Base-by-base conservation (phyloP, 2,797 vertebrate genomes). In the Tenualosa thibaudeaui region DNA sequence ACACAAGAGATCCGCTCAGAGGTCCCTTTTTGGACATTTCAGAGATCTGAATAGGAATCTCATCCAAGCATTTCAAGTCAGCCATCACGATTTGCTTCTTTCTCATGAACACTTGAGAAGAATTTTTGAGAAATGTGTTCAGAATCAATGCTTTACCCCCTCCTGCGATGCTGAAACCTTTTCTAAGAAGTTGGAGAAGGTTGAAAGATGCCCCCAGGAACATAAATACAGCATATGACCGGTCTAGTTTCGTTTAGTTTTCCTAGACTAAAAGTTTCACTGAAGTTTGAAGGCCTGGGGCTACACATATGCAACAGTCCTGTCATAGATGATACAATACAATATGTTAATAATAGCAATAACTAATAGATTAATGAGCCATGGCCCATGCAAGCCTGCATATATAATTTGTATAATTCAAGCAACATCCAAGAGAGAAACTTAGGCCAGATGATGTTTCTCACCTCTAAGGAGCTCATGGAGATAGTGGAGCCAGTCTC, bases 401-500 rank as follows among this genome's bases (percentile, higher is more conserved):
- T 12, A 51, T 12, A 9, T 51, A 12, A 51, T 2, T 12, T 51
- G 7, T 51, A 51, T 12, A 51, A 51, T 51, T 8, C 50, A 9
- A 12, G 50, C 7, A 51, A 12, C 10, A 51, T 51, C 50, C 10
- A 51, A 12, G 50, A 51, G 50, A 9, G 50, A 9, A 9, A 51
- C 7, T 7, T 46, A 46, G 46, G 50, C 50, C 50, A 51, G 50
- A 12, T 0, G 49, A 6, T 19, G 24, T 31, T 87, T 93, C 95
- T 94, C 94, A 99, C 98, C 97, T 99, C 98, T 94, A 99, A 93
- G 89, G 98, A 99, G 93, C 98, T 99, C 98, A 99, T 98, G 81
- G 98, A 99, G 96, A 99, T 97, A 81, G 98, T 99, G 7, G 98
- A 99, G 89, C 98, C 98, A 83, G 98, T 99, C 94, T 99, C 98